Conservation (phyloP, 2,113 vertebrate genomes). For the Aptenodytes patagonicus region DNA sequence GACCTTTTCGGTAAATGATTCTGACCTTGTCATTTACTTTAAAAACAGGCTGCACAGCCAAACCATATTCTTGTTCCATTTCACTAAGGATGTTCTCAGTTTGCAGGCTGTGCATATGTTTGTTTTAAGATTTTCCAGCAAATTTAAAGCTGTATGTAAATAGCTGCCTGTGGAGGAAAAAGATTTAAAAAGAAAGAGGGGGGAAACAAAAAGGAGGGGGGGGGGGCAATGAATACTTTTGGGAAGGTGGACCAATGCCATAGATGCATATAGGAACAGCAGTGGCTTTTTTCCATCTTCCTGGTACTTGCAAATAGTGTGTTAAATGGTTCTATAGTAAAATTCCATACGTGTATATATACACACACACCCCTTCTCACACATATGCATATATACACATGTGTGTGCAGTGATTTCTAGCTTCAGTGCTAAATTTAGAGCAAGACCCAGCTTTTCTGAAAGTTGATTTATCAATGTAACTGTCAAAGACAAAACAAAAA, state of each 20-base stretch:
- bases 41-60: background rate
- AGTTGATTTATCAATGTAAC: background rate
- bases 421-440: background rate
- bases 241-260: background rate
- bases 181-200: background rate
- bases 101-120: background rate
- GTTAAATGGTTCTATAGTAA: background rate
- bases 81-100: background rate
- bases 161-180: background rate
- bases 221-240: background rate
- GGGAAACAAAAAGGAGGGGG: background rate
- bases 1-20: background rate
- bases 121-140: background rate
- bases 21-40: background rate
- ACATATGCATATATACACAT: rapidly evolving
- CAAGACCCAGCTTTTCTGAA: background rate
- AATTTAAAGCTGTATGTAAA: constrained; percentile 13
- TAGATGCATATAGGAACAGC: background rate
- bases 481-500: background rate
- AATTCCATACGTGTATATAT: background rate
- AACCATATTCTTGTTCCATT: background rate
- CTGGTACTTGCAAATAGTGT: background rate
- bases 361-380: no score
- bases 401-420: background rate
- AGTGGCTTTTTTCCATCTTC: background rate